Evolutionary conservation across 2,797 vertebrate genomes (phyloP).

Genomic region (Artibeus lituratus): DNA sequence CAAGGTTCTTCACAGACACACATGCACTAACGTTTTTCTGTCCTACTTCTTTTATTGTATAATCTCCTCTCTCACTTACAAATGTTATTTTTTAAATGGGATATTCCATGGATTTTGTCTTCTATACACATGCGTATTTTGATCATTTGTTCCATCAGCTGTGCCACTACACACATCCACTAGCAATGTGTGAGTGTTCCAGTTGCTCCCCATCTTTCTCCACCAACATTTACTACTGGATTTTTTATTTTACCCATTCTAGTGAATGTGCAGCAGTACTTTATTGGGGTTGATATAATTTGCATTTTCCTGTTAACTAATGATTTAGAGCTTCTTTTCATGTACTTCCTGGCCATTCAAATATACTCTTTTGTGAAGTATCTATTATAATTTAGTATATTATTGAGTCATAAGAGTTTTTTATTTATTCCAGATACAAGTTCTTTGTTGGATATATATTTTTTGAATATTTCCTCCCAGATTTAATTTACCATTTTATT

Average conservation of each 20-base stretch:
- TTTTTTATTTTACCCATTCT: no score
- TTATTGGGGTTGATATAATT: no score
- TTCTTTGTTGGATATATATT: neutral
- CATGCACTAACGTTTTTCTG: neutral
- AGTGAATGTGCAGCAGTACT: no score
- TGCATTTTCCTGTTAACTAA: no score
- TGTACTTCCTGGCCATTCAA: neutral
- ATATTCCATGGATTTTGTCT: neutral
- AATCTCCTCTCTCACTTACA: neutral
- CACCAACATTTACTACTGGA: no score
- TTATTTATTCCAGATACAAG: neutral
- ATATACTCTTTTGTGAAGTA: neutral
- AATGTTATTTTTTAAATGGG: neutral
- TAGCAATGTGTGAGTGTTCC: no score
- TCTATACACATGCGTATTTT: neutral
- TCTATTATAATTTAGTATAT: neutral
- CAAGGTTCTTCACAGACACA: neutral
- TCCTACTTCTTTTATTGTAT: neutral
- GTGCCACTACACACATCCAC: neutral
- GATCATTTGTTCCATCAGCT: neutral
- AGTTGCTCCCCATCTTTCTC: no score
- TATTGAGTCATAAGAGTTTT: neutral
- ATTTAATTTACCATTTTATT: neutral
- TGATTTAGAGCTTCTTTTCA: no score
- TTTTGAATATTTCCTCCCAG: neutral